Conservation (phyloP, 2,888 invertebrate genomes). For the Latrodectus elegans region DNA sequence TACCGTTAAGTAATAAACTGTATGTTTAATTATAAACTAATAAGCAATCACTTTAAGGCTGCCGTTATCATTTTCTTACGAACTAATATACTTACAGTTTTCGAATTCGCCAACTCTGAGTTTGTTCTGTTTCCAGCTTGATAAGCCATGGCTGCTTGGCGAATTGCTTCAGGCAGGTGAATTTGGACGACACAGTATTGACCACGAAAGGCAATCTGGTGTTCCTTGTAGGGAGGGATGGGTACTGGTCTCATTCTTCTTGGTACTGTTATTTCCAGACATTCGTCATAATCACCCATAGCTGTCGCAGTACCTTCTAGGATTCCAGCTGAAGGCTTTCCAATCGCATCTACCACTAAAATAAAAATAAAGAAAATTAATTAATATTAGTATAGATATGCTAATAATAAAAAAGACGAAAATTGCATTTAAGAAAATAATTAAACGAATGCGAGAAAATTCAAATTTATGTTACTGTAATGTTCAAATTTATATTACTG, state of each 20-base stretch:
- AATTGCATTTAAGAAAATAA: no score
- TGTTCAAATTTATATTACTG: no score
- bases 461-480: no score
- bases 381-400: not conserved
- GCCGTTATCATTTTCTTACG: no score
- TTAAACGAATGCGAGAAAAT: no score
- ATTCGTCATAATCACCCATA: slow-evolving; percentile 63
- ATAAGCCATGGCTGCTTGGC: slow-evolving; percentile 56
- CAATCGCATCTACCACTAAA: slow-evolving; percentile 57
- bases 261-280: slow-evolving; percentile 44
- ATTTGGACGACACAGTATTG: slow-evolving; percentile 60
- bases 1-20: no score
- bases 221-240: slow-evolving; percentile 30
- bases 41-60: no score
- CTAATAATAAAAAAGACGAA: no score
- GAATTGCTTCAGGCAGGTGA: slow-evolving; percentile 38
- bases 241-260: slow-evolving; percentile 21
- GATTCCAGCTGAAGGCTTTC: slow-evolving; percentile 59
- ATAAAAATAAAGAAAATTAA: not conserved
- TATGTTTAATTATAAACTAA: no score
- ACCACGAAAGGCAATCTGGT: slow-evolving; percentile 42
- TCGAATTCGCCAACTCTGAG: slow-evolving; percentile 50
- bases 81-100: slow-evolving; percentile 38
- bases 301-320: slow-evolving; percentile 54
- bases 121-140: slow-evolving; percentile 55